A percentile compares a stretch with the other conserved stretches of the same genome.
phyloP scores from a whole-genome alignment of 2,888 invertebrate genomes.

The Archips xylosteana region DNA sequence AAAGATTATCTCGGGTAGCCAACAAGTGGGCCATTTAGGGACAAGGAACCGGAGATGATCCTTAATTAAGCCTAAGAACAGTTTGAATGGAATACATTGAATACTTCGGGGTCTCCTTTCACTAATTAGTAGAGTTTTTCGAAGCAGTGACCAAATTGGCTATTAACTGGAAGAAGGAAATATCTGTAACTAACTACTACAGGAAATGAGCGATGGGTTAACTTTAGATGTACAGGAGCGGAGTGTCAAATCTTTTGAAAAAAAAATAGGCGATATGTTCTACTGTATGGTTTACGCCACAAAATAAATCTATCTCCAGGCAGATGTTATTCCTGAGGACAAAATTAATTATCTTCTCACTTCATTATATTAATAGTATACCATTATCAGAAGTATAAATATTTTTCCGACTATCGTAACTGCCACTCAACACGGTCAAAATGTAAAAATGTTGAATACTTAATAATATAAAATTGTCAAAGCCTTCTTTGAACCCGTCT shows the following conservation, averaged over 20 bases:
- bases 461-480: slow-evolving; percentile 10
- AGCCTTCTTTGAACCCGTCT: slow-evolving; percentile 1
- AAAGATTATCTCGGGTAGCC: slow-evolving; percentile 11
- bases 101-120: slow-evolving; percentile 10
- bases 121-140: slow-evolving; percentile 13
- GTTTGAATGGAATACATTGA: slow-evolving; percentile 6
- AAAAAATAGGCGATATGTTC: neutral
- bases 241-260: neutral
- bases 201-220: neutral
- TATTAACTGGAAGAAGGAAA: neutral
- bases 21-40: slow-evolving; percentile 35
- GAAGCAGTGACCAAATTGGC: slow-evolving; percentile 5
- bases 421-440: neutral
- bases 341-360: too few species aligned
- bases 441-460: neutral
- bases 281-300: too few species aligned
- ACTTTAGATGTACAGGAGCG: neutral
- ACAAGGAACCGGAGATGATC: slow-evolving; percentile 17
- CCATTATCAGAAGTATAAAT: neutral
- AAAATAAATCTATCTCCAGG: too few species aligned
- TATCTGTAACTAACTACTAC: neutral
- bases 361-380: too few species aligned
- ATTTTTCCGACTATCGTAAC: neutral
- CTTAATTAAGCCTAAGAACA: slow-evolving; percentile 19
- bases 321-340: too few species aligned